phyloP scores from a whole-genome alignment of 2,113 vertebrate genomes.

The Saccopteryx leptura region DNA sequence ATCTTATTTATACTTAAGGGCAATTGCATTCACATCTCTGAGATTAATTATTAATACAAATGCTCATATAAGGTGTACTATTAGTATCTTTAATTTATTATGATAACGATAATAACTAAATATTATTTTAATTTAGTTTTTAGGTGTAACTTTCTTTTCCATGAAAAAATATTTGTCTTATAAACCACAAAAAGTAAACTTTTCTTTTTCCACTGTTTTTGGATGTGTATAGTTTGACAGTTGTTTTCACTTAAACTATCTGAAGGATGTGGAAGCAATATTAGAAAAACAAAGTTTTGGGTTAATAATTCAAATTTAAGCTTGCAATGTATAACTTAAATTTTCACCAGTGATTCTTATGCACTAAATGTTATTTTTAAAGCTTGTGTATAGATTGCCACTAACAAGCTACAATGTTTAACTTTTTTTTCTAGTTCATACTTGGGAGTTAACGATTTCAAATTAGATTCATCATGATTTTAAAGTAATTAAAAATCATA shows the following conservation, averaged over 20 bases:
- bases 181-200: background rate
- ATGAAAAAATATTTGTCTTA: background rate
- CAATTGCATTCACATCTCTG: background rate
- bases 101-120: background rate
- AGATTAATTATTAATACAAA: background rate
- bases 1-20: background rate
- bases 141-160: background rate
- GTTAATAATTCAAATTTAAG: background rate
- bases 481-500: constrained; percentile 44
- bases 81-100: background rate
- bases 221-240: background rate
- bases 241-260: background rate
- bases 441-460: constrained; percentile 13
- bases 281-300: background rate
- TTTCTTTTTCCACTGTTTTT: background rate
- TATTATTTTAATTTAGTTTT: background rate
- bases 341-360: background rate
- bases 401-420: background rate
- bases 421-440: background rate
- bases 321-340: background rate
- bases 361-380: background rate
- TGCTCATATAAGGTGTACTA: background rate
- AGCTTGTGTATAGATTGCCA: background rate
- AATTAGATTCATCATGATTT: background rate
- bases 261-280: background rate